phyloP scores from a whole-genome alignment of 2,888 invertebrate species.

The Ligdia adustata region DNA sequence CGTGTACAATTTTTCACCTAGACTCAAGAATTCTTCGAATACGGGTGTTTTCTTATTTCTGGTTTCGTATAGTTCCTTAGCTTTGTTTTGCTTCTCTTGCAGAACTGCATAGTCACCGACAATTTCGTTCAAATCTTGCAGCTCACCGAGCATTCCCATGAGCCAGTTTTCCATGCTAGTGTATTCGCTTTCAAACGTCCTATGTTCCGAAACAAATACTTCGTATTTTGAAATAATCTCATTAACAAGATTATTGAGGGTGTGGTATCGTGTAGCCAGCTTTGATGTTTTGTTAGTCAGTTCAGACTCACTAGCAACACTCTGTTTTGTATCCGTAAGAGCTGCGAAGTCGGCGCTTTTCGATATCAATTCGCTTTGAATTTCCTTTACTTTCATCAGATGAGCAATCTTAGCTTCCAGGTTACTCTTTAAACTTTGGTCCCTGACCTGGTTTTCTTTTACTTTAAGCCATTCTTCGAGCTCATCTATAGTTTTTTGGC shows the following conservation, averaged over 20 bases:
- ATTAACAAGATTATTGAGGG: slow-evolving; percentile 90
- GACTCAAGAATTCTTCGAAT: slow-evolving; percentile 93
- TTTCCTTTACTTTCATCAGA: slow-evolving; percentile 88
- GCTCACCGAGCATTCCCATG: slow-evolving; percentile 87
- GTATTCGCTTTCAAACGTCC: slow-evolving; percentile 90
- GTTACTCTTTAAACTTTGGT: slow-evolving; percentile 94
- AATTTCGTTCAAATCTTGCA: slow-evolving; percentile 91
- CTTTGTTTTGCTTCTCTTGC: slow-evolving; percentile 92
- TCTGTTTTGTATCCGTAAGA: slow-evolving; percentile 87
- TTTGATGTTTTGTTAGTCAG: slow-evolving; percentile 90
- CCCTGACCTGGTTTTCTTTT: slow-evolving; percentile 93
- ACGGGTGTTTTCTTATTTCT: slow-evolving; percentile 90
- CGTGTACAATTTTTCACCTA: slow-evolving; percentile 95
- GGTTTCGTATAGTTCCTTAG: slow-evolving; percentile 91
- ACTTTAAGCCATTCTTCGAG: slow-evolving; percentile 93
- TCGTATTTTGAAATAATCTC: slow-evolving; percentile 93
- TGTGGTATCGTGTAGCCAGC: slow-evolving; percentile 91
- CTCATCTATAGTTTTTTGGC: slow-evolving; percentile 90
- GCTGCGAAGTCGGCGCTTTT: slow-evolving; percentile 88
- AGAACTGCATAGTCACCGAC: slow-evolving; percentile 93
- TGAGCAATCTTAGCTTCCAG: slow-evolving; percentile 92
- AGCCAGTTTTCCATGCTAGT: slow-evolving; percentile 90
- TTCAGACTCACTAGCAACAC: slow-evolving; percentile 90
- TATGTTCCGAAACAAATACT: slow-evolving; percentile 93
- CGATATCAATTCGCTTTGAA: slow-evolving; percentile 88